These are phyloP conservation scores for Cantharis rustica DNA, from an alignment of 2,888 invertebrate genomes.

Conservation along the genomic window DNA sequence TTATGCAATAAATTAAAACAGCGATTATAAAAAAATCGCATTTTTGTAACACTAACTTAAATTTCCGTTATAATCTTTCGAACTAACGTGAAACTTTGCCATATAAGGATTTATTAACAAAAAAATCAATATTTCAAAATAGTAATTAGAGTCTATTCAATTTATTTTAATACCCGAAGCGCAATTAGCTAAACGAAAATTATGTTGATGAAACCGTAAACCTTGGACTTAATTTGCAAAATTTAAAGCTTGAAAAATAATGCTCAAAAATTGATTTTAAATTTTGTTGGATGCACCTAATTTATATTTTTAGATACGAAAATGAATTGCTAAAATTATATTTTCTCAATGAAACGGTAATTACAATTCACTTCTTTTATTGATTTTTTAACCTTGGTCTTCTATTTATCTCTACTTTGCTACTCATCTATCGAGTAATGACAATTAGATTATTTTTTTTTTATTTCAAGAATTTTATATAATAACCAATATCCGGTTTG, in stretches of 20 bases:
- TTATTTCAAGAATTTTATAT: not conserved
- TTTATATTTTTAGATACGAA: not conserved
- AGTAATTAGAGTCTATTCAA: constrained; percentile 1
- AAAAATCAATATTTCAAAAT: not conserved
- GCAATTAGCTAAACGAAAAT: constrained; percentile 1
- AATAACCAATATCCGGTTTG: not conserved
- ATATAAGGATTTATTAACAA: not conserved
- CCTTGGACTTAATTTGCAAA: constrained; percentile 1
- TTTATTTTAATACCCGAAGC: not conserved
- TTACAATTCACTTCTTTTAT: constrained; percentile 16
- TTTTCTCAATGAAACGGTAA: constrained; percentile 10
- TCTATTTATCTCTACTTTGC: constrained; percentile 10
- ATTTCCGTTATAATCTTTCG: not conserved
- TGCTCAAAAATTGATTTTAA: not conserved
- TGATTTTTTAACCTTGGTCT: constrained; percentile 17
- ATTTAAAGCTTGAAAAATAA: not conserved
- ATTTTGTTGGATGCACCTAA: not conserved
- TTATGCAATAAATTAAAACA: not conserved
- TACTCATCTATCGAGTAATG: not conserved
- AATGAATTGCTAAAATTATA: not conserved
- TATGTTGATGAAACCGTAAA: not conserved
- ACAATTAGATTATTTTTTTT: not conserved
- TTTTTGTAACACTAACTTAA: not conserved
- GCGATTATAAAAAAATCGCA: not conserved
- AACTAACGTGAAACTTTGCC: not conserved